A percentile compares a stretch with the other conserved stretches of the same genome.
phyloP scores from a whole-genome alignment of 2,888 invertebrate genomes.

The Prostheceraeus crozeri region DNA sequence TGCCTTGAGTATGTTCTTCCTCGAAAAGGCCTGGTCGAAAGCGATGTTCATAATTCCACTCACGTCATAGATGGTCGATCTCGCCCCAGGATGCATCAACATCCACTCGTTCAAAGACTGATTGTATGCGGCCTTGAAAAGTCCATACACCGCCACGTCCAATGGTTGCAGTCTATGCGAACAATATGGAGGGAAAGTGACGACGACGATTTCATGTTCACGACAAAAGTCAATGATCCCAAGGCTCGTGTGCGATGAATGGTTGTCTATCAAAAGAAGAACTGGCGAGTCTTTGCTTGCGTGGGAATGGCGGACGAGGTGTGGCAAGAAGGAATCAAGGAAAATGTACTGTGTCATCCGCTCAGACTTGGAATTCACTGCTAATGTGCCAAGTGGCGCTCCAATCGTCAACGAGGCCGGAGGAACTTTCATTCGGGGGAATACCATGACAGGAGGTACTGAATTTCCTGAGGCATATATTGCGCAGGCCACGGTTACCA shows the following conservation, averaged over 20 bases:
- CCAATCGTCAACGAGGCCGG: not conserved
- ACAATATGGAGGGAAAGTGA: no score
- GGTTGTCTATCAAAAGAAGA: constrained; percentile 7
- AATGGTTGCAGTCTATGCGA: no score
- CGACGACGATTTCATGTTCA: no score
- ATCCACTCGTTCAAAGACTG: no score
- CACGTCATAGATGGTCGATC: no score
- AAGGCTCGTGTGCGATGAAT: constrained; percentile 3
- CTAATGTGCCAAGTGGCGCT: not conserved
- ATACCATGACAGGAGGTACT: constrained; percentile 4
- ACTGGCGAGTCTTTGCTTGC: constrained; percentile 8
- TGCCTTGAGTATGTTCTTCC: no score
- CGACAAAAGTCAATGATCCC: no score
- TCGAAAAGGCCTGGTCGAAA: no score
- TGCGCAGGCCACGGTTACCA: not conserved
- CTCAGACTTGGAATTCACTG: not conserved
- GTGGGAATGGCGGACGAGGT: not conserved
- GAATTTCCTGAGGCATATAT: not conserved
- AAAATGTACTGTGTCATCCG: constrained; percentile 12
- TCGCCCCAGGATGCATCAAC: no score
- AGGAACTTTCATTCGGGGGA: not conserved
- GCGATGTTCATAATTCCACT: no score
- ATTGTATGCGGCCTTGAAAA: no score
- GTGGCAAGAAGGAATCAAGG: not conserved
- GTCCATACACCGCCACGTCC: no score